phyloP scores from a whole-genome alignment of 2,888 invertebrate species.

The Melanchra persicariae region DNA sequence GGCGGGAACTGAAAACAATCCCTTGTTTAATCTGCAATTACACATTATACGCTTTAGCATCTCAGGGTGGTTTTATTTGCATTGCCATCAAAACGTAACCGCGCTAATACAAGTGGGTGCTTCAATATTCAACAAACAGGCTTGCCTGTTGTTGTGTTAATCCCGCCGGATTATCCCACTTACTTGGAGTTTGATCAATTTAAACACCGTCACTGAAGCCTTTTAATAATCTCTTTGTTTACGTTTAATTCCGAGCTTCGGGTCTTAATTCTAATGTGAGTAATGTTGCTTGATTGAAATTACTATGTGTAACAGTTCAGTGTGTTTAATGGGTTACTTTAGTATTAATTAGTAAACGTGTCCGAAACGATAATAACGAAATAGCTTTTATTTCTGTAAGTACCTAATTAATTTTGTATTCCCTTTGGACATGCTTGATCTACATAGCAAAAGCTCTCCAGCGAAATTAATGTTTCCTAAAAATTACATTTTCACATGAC shows the following conservation, averaged over 20 bases:
- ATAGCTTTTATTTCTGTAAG: neutral
- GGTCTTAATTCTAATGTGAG: constrained; percentile 67
- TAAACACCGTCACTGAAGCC: constrained; percentile 75
- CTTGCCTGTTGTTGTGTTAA: constrained; percentile 70
- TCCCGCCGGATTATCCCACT: constrained; percentile 76
- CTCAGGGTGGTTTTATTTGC: constrained; percentile 56
- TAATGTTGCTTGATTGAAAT: constrained; percentile 66
- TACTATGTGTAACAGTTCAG: constrained; percentile 51
- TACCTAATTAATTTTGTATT: neutral
- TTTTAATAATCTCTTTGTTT: constrained; percentile 77
- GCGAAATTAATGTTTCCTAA: constrained; percentile 6
- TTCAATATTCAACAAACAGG: constrained; percentile 68
- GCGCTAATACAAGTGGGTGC: constrained; percentile 60
- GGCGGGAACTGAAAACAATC: constrained; percentile 24
- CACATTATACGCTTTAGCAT: constrained; percentile 19
- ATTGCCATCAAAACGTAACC: constrained; percentile 52
- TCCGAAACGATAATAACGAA: neutral
- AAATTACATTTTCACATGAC: constrained; percentile 18
- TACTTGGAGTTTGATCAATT: constrained; percentile 79
- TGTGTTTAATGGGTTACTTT: constrained; percentile 7
- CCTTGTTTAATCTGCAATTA: constrained; percentile 36
- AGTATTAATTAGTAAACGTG: constrained; percentile 24
- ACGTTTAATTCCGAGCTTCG: constrained; percentile 72
- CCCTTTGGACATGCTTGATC: neutral
- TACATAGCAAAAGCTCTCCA: neutral